These are phyloP conservation scores for Micronycteris hirsuta DNA, from an alignment of 2,113 vertebrate genomes.

Conservation along the genomic window DNA sequence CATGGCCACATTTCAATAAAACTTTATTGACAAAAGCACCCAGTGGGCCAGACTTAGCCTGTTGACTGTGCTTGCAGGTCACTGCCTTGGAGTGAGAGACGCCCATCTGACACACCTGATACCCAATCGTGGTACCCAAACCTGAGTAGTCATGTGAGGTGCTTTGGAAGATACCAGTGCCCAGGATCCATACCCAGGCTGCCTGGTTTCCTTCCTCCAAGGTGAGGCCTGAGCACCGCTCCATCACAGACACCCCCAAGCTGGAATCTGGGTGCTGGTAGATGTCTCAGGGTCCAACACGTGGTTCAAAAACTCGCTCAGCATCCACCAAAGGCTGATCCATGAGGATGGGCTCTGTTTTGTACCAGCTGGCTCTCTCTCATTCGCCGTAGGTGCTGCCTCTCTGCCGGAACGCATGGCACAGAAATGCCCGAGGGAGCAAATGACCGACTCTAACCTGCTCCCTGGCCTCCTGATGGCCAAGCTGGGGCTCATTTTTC, in stretches of 20 bases:
- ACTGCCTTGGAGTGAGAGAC: neutral
- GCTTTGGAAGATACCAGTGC: neutral
- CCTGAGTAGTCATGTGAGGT: neutral
- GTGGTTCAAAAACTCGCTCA: neutral
- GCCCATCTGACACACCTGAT: too few species aligned
- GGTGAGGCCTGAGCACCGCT: neutral
- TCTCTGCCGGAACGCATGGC: rapidly evolving
- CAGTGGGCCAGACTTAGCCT: too few species aligned
- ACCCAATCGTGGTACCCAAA: neutral
- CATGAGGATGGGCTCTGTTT: rapidly evolving
- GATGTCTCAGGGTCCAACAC: neutral
- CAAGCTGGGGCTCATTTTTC: neutral
- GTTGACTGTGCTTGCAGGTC: neutral
- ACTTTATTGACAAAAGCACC: neutral
- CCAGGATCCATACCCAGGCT: neutral
- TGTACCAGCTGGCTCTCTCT: neutral
- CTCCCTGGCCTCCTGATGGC: neutral
- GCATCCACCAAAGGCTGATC: rapidly evolving
- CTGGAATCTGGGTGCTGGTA: neutral
- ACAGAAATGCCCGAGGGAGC: rapidly evolving
- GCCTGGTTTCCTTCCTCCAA: neutral
- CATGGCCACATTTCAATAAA: neutral
- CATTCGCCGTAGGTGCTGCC: neutral
- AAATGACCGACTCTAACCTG: neutral
- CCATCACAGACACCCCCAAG: neutral